Evolutionary conservation across 1,140 invertebrate species (phyloP).

Genomic region (Drosophila pruinosa): DNA sequence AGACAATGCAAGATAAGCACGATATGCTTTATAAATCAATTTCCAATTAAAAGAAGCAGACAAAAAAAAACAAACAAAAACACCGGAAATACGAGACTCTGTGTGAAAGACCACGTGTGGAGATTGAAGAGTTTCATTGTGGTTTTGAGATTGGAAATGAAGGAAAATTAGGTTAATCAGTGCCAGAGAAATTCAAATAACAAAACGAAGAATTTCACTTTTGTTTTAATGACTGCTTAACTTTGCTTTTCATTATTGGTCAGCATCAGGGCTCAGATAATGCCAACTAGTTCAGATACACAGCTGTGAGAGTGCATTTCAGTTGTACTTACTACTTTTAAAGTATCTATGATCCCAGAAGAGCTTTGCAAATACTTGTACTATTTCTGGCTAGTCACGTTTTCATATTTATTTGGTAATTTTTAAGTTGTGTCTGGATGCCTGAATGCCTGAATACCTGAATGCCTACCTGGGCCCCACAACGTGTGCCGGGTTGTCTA

Average conservation of each 20-base stretch:
- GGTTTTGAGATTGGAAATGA: constrained; percentile 38
- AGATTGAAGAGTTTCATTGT: constrained; percentile 40
- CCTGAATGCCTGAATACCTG: neutral
- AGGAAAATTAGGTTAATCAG: constrained; percentile 53
- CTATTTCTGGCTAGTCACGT: constrained; percentile 59
- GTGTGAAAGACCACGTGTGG: constrained; percentile 24
- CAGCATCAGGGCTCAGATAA: neutral
- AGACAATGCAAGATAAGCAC: constrained; percentile 35
- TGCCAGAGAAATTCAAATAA: constrained; percentile 53
- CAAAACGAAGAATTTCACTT: constrained; percentile 57
- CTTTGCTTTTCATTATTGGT: neutral
- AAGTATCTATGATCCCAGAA: neutral
- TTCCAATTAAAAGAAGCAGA: constrained; percentile 40
- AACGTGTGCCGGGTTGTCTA: constrained; percentile 74
- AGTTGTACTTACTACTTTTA: too few species aligned
- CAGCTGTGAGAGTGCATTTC: too few species aligned
- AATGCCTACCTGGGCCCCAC: constrained; percentile 30
- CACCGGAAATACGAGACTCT: constrained; percentile 55
- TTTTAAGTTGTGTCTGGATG: constrained; percentile 24
- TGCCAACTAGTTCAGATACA: neutral
- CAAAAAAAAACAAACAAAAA: neutral
- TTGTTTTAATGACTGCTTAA: constrained; percentile 3
- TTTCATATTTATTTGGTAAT: constrained; percentile 73
- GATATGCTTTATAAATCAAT: constrained; percentile 49
- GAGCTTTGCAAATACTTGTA: neutral